Conservation (phyloP, 2,888 invertebrate species). For the Disparrhopalites patrizii region DNA sequence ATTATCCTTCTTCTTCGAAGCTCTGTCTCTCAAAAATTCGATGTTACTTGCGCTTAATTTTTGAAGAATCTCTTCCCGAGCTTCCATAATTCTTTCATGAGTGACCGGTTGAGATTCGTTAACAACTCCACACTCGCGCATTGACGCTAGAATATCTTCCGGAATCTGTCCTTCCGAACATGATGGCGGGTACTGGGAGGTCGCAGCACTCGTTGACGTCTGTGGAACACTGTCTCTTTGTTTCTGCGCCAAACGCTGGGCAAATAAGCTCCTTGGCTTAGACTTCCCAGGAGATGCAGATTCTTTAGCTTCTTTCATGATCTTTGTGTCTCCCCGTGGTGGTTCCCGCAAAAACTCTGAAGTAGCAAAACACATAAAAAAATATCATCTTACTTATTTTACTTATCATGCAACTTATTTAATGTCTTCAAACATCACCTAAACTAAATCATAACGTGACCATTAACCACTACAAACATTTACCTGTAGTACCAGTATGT, state of each 20-base stretch:
- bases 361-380: too few relatives aligned
- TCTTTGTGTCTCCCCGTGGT: too few relatives aligned
- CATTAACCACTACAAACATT: too few relatives aligned
- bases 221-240: not conserved
- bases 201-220: not conserved
- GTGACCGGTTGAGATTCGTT: conserved; percentile 1
- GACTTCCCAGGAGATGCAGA: too few relatives aligned
- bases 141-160: conserved; percentile 4
- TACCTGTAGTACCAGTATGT: too few relatives aligned
- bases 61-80: conserved; percentile 16
- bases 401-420: too few relatives aligned
- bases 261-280: conserved; percentile 21
- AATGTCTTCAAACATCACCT: too few relatives aligned
- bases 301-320: too few relatives aligned
- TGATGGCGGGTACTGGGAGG: not conserved
- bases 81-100: conserved; percentile 7
- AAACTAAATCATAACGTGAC: too few relatives aligned
- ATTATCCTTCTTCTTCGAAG: not conserved
- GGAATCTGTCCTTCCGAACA: not conserved
- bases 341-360: too few relatives aligned
- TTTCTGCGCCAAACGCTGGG: conserved; percentile 26
- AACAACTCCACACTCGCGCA: not conserved
- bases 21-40: conserved; percentile 2
- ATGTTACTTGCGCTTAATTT: not conserved
- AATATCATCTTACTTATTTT: too few relatives aligned